These are phyloP conservation scores for Rhyacichthys aspro DNA, from an alignment of 2,797 vertebrate species.

Conservation along the genomic window DNA sequence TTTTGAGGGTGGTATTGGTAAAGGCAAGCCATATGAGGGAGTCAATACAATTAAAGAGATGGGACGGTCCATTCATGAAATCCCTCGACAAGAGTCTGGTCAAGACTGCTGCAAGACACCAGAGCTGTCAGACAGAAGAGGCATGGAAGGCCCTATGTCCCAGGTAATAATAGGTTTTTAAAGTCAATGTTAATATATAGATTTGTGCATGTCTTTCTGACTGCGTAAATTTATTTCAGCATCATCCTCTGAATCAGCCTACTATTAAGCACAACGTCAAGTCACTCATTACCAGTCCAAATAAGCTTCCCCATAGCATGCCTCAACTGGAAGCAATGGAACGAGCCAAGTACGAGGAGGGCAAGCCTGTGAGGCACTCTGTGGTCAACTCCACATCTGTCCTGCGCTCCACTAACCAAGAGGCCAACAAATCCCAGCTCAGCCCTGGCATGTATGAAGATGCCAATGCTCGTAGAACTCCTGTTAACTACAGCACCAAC, in stretches of 20 bases:
- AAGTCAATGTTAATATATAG: not conserved
- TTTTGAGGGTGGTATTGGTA: constrained; percentile 94
- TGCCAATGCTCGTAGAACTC: constrained; percentile 89
- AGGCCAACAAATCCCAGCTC: constrained; percentile 89
- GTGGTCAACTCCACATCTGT: constrained; percentile 97
- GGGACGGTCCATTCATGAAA: constrained; percentile 98
- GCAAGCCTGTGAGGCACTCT: constrained; percentile 88
- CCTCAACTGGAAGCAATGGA: constrained; percentile 89
- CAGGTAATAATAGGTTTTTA: constrained; percentile 80
- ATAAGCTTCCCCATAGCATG: constrained; percentile 87
- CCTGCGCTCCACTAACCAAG: constrained; percentile 93
- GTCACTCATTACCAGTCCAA: constrained; percentile 94
- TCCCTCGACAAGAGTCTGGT: constrained; percentile 90
- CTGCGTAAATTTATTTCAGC: not conserved
- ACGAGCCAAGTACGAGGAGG: constrained; percentile 91
- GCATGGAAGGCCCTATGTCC: constrained; percentile 91
- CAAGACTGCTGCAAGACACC: constrained; percentile 93
- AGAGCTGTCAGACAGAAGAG: constrained; percentile 86
- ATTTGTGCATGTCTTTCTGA: constrained; percentile 2
- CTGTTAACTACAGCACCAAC: constrained; percentile 88
- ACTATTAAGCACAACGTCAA: constrained; percentile 99
- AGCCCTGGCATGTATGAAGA: constrained; percentile 98
- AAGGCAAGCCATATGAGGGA: constrained; percentile 95
- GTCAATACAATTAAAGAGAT: constrained; percentile 98
- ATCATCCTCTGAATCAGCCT: constrained; percentile 80